Evolutionary conservation across 2,888 invertebrate species (phyloP).

Genomic region (Rhagium mordax): DNA sequence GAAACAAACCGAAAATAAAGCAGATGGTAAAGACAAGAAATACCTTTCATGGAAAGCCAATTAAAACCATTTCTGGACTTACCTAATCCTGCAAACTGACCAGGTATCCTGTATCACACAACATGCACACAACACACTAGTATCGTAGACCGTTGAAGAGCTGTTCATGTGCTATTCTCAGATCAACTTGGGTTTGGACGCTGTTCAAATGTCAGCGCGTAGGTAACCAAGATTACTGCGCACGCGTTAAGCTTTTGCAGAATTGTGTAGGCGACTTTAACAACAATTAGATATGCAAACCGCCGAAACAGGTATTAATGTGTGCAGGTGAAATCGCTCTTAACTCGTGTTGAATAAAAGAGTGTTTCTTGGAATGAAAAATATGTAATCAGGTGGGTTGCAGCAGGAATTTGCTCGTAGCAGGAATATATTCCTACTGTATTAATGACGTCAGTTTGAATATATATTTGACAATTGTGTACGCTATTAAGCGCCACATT

Average conservation of each 20-base stretch:
- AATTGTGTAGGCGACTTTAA: slow-evolving; percentile 42
- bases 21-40: not conserved
- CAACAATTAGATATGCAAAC: slow-evolving; percentile 46
- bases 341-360: slow-evolving; percentile 10
- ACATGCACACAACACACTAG: slow-evolving; percentile 40
- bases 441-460: not conserved
- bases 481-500: not conserved
- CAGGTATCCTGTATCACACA: slow-evolving; percentile 33
- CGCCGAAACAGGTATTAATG: slow-evolving; percentile 42
- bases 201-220: slow-evolving; percentile 58
- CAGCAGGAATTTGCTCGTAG: slow-evolving; percentile 19
- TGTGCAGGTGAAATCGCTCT: slow-evolving; percentile 35
- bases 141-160: slow-evolving; percentile 27
- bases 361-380: slow-evolving; percentile 19
- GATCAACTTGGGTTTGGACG: slow-evolving; percentile 53
- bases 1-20: not conserved
- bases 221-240: slow-evolving; percentile 40
- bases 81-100: slow-evolving; percentile 32
- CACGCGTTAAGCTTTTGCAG: slow-evolving; percentile 30
- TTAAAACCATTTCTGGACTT: slow-evolving; percentile 9
- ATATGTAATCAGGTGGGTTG: slow-evolving; percentile 26
- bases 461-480: too few species aligned
- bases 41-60: not conserved
- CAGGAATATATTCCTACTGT: slow-evolving; percentile 13
- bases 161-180: slow-evolving; percentile 52